phyloP scores from a whole-genome alignment of 2,797 vertebrate species.

The Epinephelus malabaricus region DNA sequence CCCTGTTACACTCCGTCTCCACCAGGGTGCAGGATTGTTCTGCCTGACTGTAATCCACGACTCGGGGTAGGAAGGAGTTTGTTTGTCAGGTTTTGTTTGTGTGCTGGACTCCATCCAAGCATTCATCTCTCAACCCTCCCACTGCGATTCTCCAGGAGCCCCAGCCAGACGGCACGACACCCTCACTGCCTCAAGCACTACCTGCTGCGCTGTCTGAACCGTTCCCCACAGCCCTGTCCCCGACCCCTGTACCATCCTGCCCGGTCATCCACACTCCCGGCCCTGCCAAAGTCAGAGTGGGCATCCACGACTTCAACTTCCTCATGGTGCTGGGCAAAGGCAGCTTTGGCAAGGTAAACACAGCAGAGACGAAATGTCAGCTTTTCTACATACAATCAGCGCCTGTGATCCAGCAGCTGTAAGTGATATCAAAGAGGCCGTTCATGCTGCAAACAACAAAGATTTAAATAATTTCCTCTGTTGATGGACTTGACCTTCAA shows the following conservation, averaged over 20 bases:
- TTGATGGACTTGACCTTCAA: constrained; percentile 71
- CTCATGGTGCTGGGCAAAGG: constrained; percentile 96
- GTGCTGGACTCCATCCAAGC: constrained; percentile 18
- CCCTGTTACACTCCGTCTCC: constrained; percentile 61
- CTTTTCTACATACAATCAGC: constrained; percentile 37
- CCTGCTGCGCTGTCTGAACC: constrained; percentile 50
- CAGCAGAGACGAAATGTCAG: constrained; percentile 50
- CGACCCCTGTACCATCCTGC: constrained; percentile 57
- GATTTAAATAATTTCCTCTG: constrained; percentile 60
- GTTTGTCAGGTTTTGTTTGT: constrained; percentile 9
- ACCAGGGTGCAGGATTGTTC: constrained; percentile 79
- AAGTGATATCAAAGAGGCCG: constrained; percentile 51
- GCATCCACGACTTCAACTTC: constrained; percentile 91
- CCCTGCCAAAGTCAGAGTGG: constrained; percentile 82
- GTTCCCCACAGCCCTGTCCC: constrained; percentile 64
- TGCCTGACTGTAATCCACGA: constrained; percentile 42
- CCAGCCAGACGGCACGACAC: constrained; percentile 63
- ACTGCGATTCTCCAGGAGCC: constrained; percentile 76
- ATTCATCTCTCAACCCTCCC: constrained; percentile 37
- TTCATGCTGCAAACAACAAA: constrained; percentile 52
- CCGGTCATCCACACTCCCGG: constrained; percentile 60
- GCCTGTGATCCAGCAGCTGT: constrained; percentile 50
- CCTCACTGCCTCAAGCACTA: constrained; percentile 60
- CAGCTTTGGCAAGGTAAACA: constrained; percentile 93
- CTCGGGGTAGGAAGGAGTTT: constrained; percentile 20